Evolutionary conservation across 2,797 vertebrate genomes (phyloP), one percentile per base, ranked within the genome.

Genomic region (Sparidentex hasta): DNA sequence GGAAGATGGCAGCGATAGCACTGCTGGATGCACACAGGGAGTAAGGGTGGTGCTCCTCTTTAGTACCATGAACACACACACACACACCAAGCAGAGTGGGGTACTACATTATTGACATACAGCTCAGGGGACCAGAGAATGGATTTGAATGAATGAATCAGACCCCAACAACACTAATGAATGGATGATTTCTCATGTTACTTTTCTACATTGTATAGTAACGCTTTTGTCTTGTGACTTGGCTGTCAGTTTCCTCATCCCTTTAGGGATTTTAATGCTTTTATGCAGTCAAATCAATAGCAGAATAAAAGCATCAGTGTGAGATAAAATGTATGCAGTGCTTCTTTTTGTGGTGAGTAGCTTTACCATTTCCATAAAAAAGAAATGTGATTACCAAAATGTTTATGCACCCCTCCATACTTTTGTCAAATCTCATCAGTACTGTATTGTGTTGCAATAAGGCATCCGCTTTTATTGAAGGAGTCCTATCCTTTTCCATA

Each of bases 281-380:
- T 89, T 86, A 85, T 86, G 80, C 70, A 89, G 66, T 46, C 76
- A 62, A 83, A 88, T 90, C 85, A 74, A 90, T 87, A 61, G 68
- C 0, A 0, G 13, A 23, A 66, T 72, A 76, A 87, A 74, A 70
- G 38, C 70, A 61, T 69, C 0, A 1, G 59, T 66, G 75, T 82
- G 67, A 78, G 77, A 81, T 44, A 56, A n/a, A n/a, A 71, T 16
- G 68, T 54, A 64, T 46, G 33, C 67, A 68, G 51, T 14, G 21
- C 25, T 52, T 81, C 29, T 17, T 80, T 63, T 29, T 56, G 68
- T 38, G 29, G 27, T 3, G 7, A 50, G 59, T 13, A 57, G 78
- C 55, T 68, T 3, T 74, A 46, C 59, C 21, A 54, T 52, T 38
- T 77, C n/a, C 23, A 47, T 47, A 16, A 51, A 48, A 63, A 67